Evolutionary conservation across 2,113 vertebrate species (phyloP).

Genomic region (Ardeotis arabs): DNA sequence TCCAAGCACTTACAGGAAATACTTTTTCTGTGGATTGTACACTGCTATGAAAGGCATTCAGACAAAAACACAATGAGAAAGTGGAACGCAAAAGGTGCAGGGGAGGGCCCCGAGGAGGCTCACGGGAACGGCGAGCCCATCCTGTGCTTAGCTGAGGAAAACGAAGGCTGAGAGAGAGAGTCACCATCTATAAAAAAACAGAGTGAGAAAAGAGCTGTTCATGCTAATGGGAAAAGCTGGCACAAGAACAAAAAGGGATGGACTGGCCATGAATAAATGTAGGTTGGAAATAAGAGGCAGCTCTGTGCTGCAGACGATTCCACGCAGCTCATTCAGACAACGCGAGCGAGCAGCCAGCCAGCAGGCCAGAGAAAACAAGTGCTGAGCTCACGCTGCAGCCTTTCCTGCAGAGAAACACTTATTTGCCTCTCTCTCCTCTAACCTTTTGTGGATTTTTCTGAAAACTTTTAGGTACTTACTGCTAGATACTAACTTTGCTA

Average conservation of each 20-base stretch:
- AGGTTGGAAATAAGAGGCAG: neutral
- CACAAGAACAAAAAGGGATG: neutral
- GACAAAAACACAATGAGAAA: neutral
- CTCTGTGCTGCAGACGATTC: neutral
- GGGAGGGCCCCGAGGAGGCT: neutral
- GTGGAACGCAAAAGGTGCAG: neutral
- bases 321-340: neutral
- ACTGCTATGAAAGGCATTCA: neutral
- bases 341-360: neutral
- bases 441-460: neutral
- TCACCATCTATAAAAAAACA: neutral
- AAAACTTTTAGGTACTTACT: neutral
- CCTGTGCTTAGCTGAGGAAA: neutral
- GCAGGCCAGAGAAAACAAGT: neutral
- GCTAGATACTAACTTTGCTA: rapidly evolving
- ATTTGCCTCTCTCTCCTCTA: neutral
- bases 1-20: neutral
- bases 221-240: neutral
- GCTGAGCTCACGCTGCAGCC: neutral
- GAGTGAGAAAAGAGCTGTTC: neutral
- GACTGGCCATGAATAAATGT: neutral
- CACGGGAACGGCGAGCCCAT: neutral
- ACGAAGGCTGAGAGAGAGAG: neutral
- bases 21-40: neutral
- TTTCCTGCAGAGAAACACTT: neutral